Evolutionary conservation across 1,140 invertebrate genomes (phyloP).

Genomic region (Drosophila bifasciata): DNA sequence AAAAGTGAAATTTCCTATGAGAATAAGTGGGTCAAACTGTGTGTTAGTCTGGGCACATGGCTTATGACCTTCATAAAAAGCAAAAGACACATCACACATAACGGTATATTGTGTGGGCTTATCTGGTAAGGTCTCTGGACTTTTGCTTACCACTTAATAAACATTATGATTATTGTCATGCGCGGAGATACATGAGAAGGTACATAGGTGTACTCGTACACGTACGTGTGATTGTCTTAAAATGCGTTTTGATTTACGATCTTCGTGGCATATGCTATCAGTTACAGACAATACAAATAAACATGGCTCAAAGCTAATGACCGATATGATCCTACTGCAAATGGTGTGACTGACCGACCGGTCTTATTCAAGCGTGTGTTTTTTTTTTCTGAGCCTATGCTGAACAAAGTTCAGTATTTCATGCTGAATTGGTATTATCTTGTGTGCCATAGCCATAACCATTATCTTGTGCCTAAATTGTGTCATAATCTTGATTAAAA

Average conservation of each 20-base stretch:
- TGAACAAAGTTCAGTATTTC: conserved; percentile 6
- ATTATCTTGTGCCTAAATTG: too few relatives aligned
- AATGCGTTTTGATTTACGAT: conserved; percentile 51
- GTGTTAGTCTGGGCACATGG: neutral
- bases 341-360: conserved; percentile 33
- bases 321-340: conserved; percentile 41
- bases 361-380: neutral
- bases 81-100: neutral
- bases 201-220: neutral
- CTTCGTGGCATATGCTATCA: conserved; percentile 36
- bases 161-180: conserved; percentile 53
- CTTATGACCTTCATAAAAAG: neutral
- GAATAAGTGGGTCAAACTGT: conserved; percentile 31
- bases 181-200: neutral
- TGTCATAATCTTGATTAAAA: too few relatives aligned
- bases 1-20: conserved; percentile 38
- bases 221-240: conserved; percentile 3
- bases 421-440: too few relatives aligned
- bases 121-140: conserved; percentile 28
- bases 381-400: neutral
- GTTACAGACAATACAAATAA: conserved; percentile 37
- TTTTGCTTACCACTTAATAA: conserved; percentile 47
- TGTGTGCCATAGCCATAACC: too few relatives aligned
- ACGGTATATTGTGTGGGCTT: conserved; percentile 2
- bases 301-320: conserved; percentile 42